Base-by-base conservation (phyloP, 2,113 vertebrate genomes). In the Leptodactylus fuscus region DNA sequence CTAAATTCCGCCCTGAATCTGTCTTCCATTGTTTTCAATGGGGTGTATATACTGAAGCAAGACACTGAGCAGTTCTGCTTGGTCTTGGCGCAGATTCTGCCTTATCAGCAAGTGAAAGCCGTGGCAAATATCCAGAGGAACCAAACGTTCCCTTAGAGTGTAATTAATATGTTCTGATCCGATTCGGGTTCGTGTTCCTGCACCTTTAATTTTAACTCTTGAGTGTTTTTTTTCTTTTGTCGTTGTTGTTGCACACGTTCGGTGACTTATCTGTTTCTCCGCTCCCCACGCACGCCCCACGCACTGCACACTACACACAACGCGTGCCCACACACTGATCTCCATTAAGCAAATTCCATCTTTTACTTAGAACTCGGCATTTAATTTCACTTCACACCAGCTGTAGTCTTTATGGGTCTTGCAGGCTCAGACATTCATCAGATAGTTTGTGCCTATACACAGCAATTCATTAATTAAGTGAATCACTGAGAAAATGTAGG, bases 381-480 rank as follows among this genome's bases (percentile, higher is more conserved):
- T 76, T 51, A 34, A 76, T 51, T 32, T 32, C 36, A 55, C 49
- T 55, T 78, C 49, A 9, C 49, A 44, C 0, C 75, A 78, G 49
- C 75, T 53, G 49, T 55, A 51, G 29, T n/a, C 46, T 58, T 55
- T 48, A 29, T 27, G 44, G 10, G 36, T 10, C 74, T n/a, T 69
- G 60, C 74, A 69, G 20, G 74, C 83, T 78, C 44, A 77, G 73
- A 48, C 62, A 36, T 85, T 85, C 49, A 41, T 78, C 48, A 76
- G 62, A 29, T 34, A 67, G 73, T 38, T 34, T 78, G 32, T 78
- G 82, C 44, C 67, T 78, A 38, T 51, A 51, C 44, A 53, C 58
- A 22, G 20, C 73, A 78, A 69, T 78, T 69, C 58, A 67, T 85
- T 85, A 77, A 85, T 78, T 78, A 60, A 38, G 46, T 44, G 55